A percentile compares a stretch with the other conserved stretches of the same genome.
Conservation (phyloP, 2,888 invertebrate species). For the Coremacera marginata region DNA sequence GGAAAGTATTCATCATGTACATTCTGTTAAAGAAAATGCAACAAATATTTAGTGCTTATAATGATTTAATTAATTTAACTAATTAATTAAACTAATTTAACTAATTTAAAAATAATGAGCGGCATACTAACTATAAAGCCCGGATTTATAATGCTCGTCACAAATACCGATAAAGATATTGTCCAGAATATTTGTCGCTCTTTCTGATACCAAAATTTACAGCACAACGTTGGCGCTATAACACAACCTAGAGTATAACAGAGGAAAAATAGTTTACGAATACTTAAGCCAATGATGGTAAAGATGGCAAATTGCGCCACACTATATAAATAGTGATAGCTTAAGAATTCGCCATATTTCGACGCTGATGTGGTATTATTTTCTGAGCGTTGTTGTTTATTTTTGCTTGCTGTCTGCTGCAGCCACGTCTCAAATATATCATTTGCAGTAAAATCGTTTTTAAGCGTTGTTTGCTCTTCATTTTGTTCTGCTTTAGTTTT, state of each 20-base stretch:
- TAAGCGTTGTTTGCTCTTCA: neutral
- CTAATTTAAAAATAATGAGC: too few species aligned
- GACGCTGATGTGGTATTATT: slow-evolving; percentile 39
- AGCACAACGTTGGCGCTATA: slow-evolving; percentile 76
- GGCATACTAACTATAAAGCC: slow-evolving; percentile 63
- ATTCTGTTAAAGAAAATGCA: slow-evolving; percentile 54
- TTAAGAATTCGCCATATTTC: slow-evolving; percentile 49
- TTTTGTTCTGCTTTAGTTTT: neutral
- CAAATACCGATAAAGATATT: slow-evolving; percentile 69
- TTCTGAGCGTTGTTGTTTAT: slow-evolving; percentile 7
- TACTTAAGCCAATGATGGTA: slow-evolving; percentile 61
- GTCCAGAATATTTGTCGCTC: slow-evolving; percentile 67
- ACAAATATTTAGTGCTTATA: neutral
- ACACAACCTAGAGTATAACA: slow-evolving; percentile 71
- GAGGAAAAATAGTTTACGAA: slow-evolving; percentile 67
- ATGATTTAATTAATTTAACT: too few species aligned
- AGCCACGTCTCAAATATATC: neutral
- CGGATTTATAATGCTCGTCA: slow-evolving; percentile 69
- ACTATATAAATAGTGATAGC: slow-evolving; percentile 74
- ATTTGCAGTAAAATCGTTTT: neutral
- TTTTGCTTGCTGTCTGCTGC: neutral
- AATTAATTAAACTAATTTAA: too few species aligned
- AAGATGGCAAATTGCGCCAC: slow-evolving; percentile 79
- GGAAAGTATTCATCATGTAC: slow-evolving; percentile 65
- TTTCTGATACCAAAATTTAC: slow-evolving; percentile 72